Evolutionary conservation across 1,140 invertebrate genomes (phyloP), one percentile per base, ranked within the genome.

Genomic region (Latrodectus geometricus): DNA sequence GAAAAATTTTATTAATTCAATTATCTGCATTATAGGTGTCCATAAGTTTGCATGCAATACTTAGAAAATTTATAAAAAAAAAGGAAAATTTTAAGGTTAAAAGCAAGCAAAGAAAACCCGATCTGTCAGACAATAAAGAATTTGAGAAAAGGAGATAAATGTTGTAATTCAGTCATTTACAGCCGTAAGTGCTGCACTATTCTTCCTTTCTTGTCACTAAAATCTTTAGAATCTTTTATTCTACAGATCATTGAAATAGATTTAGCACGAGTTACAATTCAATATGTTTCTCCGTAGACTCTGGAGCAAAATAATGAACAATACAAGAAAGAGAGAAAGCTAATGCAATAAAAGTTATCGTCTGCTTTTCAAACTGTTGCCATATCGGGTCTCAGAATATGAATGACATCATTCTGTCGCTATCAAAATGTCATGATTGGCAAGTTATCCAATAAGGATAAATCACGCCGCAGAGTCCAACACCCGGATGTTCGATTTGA

Each of bases 381-480:
- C 56, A n/a, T 48, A 65, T 48, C 54, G 17, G 76, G 17, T 8
- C 48, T 23, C 17, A 7, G 21, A 23, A 69, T 23, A 69, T 69
- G 17, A 69, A 77, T 77, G 75, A 65, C 54, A 77, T 68, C 77
- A 48, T 52, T 50, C 35, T 79, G 49, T 69, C 65, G 65, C 48
- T 54, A 69, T 69, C 68, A 69, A 69, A 69, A 11, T 48, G 61
- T n/a, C 49, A n/a, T 80, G 78, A 80, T 80, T 80, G 78, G 78
- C 78, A 80, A 80, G 78, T 80, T 80, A 80, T 80, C 78, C 78
- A 80, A 80, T 80, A 80, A 70, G 78, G 66, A 69, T 80, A 66
- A 80, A 70, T 80, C 78, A 80, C 61, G 35, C 61, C 56, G 17
- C 54, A 61, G 54, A 61, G 54, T 61, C 54, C 54, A 61, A 61